Base-by-base conservation (phyloP, 2,797 vertebrate genomes). In the Gobionotothen gibberifrons region DNA sequence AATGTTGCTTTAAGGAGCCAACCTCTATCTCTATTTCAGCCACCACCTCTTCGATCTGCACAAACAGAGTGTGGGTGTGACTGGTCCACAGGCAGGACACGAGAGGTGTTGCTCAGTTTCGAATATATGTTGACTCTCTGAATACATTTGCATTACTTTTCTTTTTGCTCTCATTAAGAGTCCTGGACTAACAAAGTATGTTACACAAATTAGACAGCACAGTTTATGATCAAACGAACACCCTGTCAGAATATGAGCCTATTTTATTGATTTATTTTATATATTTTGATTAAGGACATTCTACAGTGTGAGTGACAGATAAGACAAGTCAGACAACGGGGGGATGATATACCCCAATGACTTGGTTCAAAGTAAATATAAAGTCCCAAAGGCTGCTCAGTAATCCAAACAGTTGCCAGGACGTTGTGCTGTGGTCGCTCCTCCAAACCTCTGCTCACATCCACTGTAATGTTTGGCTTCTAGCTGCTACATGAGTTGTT, bases 161-260 rank as follows among this genome's bases (percentile, higher is more conserved):
- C 8, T 49, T 78, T 68, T 51, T 57, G 15, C 58, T 32, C 46
- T 73, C 47, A 76, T 82, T 81, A 78, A 73, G 46, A 64, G 63
- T 67, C 60, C 32, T 32, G 0, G 11, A n/a, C 19, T 78, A 22
- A 53, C 62, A 69, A 76, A 69, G 21, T 59, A 52, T 36, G 29
- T 65, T 71, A 40, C 22, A 42, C 55, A 79, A 78, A 83, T 81
- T 49, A 77, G 74, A 67, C 40, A 51, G 55, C 8, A 60, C 47
- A 46, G 36, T 36, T 16, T 40, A 16, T 16, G 63, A 87, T 85
- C 82, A 90, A 86, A 89, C 48, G 48, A 67, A 26, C 40, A 74
- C 44, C 12, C 46, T 81, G 69, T 54, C 81, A 64, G 59, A 71
- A 71, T 73, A 58, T 77, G 5, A 17, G 17, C 21, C 14, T 15